Conservation (phyloP, 2,797 vertebrate species). For the Cryptoblepharus egeriae region DNA sequence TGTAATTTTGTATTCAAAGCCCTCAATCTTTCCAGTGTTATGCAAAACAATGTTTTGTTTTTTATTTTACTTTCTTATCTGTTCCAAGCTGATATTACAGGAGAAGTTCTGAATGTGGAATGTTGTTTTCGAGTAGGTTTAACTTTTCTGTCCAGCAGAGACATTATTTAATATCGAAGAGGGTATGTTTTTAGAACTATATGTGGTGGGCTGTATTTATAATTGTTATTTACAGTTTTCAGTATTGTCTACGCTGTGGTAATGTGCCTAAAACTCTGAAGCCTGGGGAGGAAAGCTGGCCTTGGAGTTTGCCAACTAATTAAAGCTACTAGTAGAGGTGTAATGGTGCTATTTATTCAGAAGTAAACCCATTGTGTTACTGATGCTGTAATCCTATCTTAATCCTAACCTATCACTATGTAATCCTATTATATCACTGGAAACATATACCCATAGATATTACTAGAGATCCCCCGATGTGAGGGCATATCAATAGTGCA, state of each 20-base stretch:
- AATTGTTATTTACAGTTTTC: background rate
- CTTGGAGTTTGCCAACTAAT: background rate
- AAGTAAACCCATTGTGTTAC: no score
- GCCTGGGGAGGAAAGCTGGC: background rate
- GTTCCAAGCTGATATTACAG: background rate
- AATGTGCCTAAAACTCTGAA: background rate
- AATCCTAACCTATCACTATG: no score
- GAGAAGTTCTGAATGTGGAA: background rate
- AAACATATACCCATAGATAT: no score
- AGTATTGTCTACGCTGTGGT: background rate
- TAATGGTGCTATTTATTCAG: no score
- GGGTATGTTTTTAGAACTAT: background rate
- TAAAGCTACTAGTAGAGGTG: no score
- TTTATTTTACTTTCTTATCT: background rate
- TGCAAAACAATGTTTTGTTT: background rate
- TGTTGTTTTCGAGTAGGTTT: background rate
- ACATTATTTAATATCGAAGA: background rate
- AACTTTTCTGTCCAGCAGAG: no score
- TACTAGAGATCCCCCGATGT: no score
- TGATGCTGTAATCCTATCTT: no score
- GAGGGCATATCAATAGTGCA: no score
- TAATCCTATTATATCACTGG: no score
- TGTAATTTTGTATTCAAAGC: slow-evolving; percentile 15
- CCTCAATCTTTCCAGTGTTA: slow-evolving; percentile 1
- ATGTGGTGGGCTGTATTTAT: background rate